Evolutionary conservation across 2,888 invertebrate species (phyloP).

Genomic region (Palloptera scutellata): DNA sequence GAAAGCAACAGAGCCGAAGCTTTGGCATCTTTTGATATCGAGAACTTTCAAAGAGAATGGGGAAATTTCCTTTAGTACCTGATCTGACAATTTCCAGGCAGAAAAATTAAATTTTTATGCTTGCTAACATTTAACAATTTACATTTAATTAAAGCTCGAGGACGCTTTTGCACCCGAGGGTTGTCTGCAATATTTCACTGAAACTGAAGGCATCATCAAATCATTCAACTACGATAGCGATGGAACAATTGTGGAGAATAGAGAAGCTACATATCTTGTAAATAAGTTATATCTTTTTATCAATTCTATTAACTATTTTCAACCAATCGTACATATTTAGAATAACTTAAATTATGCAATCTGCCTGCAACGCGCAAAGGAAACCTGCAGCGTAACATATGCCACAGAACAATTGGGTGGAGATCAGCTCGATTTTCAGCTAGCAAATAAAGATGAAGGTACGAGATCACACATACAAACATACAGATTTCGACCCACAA

Average conservation of each 20-base stretch:
- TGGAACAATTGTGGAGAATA: constrained; percentile 67
- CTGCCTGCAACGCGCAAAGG: constrained; percentile 71
- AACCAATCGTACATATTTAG: constrained; percentile 61
- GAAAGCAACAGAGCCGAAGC: no score
- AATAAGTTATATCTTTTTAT: constrained; percentile 46
- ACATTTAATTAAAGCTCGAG: constrained; percentile 57
- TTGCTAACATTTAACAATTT: background rate
- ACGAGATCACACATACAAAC: constrained; percentile 36
- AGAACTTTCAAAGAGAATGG: no score
- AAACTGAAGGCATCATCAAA: constrained; percentile 69
- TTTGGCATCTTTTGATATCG: no score
- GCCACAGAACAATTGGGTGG: constrained; percentile 62
- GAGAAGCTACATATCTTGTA: constrained; percentile 72
- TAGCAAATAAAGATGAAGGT: constrained; percentile 75
- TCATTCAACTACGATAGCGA: constrained; percentile 76
- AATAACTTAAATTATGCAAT: constrained; percentile 82
- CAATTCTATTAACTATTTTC: constrained; percentile 3
- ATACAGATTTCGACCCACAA: background rate
- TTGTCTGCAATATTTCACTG: constrained; percentile 74
- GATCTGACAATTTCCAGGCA: no score
- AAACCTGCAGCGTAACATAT: constrained; percentile 74
- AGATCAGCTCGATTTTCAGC: constrained; percentile 70
- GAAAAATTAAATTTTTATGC: background rate
- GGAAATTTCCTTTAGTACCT: no score
- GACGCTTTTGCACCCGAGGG: constrained; percentile 67